phyloP scores from a whole-genome alignment of 2,888 invertebrate species.

The Orgyia antiqua region DNA sequence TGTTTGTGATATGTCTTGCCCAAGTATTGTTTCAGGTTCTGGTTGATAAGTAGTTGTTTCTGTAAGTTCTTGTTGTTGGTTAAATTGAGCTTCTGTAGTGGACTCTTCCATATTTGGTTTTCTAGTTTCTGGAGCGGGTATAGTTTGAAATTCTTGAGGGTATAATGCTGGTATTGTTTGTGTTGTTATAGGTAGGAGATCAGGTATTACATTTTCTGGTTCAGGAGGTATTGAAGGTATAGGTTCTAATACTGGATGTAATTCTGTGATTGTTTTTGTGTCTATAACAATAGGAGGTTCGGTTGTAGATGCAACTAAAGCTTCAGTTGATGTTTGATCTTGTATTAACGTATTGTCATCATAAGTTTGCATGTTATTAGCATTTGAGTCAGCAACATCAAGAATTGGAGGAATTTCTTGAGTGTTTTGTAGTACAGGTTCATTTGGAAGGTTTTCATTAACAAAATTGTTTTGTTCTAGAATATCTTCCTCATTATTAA shows the following conservation, averaged over 20 bases:
- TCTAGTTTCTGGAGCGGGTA: constrained; percentile 12
- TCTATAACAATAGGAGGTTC: constrained; percentile 1
- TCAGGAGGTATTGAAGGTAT: constrained; percentile 11
- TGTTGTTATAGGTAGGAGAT: constrained; percentile 10
- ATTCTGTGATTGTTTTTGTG: constrained; percentile 1
- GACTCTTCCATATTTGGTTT: constrained; percentile 8
- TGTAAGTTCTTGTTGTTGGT: constrained; percentile 8
- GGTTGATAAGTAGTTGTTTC: constrained; percentile 7
- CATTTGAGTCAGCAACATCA: too few relatives aligned
- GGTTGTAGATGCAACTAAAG: not conserved
- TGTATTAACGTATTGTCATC: too few relatives aligned
- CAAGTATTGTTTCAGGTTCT: constrained; percentile 13
- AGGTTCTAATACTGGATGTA: constrained; percentile 3
- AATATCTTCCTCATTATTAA: constrained; percentile 19
- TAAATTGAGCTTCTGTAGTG: constrained; percentile 4
- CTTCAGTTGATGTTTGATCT: too few relatives aligned
- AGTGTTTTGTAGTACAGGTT: too few relatives aligned
- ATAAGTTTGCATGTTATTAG: too few relatives aligned
- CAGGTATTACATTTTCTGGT: constrained; percentile 9
- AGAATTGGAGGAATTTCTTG: too few relatives aligned
- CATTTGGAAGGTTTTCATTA: too few relatives aligned
- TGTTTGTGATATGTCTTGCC: constrained; percentile 4
- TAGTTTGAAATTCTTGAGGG: constrained; percentile 10
- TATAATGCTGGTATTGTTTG: constrained; percentile 25
- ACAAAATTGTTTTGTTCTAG: constrained; percentile 7